Percentiles rank a stretch among this genome's conserved stretches.
Evolutionary conservation across 2,888 invertebrate genomes (phyloP).

Genomic region (Dimorphilus gyrociliatus): DNA sequence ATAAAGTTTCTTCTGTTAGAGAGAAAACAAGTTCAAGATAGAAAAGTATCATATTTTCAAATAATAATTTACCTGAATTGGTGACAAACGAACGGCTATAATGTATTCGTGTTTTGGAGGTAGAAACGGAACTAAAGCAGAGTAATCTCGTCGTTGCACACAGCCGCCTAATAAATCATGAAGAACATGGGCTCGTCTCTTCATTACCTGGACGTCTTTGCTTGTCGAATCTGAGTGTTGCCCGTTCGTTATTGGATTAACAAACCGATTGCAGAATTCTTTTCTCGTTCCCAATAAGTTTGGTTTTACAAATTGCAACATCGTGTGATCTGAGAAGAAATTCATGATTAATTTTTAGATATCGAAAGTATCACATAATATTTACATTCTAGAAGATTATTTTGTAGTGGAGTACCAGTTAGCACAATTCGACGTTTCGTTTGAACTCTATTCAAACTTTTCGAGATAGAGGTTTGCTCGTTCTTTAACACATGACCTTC

Average conservation of each 20-base stretch:
- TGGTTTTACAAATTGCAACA: conserved; percentile 96
- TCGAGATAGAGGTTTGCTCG: conserved; percentile 69
- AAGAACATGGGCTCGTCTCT: conserved; percentile 76
- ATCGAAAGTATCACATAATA: conserved; percentile 2
- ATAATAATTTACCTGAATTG: no score
- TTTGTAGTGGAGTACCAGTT: conserved; percentile 93
- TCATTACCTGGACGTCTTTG: conserved; percentile 71
- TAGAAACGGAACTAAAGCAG: conserved; percentile 74
- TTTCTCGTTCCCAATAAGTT: conserved; percentile 77
- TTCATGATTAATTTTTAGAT: background rate
- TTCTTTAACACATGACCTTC: conserved; percentile 94
- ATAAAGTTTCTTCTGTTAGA: conserved; percentile 64
- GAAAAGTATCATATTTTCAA: no score
- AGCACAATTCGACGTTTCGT: conserved; percentile 74
- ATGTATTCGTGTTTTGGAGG: conserved; percentile 94
- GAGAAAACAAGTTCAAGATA: no score
- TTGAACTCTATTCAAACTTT: conserved; percentile 58
- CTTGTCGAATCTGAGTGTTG: conserved; percentile 84
- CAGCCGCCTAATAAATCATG: conserved; percentile 83
- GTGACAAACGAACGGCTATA: conserved; percentile 63
- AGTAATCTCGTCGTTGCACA: conserved; percentile 70
- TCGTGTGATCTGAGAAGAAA: conserved; percentile 62
- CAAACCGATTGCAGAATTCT: conserved; percentile 84
- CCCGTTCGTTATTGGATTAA: conserved; percentile 88
- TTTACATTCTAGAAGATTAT: conserved; percentile 50